Base-by-base conservation (phyloP, 2,113 vertebrate species). In the Ctenodactylus gundi region DNA sequence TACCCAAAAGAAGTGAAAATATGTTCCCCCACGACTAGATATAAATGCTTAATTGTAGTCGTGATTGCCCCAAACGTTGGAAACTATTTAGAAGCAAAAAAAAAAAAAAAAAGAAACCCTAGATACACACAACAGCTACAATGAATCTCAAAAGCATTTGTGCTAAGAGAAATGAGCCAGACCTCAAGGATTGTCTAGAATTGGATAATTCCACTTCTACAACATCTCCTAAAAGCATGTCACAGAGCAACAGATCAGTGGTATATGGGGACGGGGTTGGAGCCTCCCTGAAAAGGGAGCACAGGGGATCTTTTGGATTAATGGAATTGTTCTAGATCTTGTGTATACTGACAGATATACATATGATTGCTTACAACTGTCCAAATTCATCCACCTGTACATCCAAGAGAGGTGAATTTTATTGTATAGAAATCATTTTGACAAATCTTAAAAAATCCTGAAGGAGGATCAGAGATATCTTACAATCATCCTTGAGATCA, bases 61-160 rank as follows among this genome's bases (percentile, higher is more conserved):
- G 7, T 8, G 3, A 70, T 85, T 25, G 8, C 4, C 20, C 57
- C 70, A 93, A 60, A 78, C 6, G 25, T 4, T 62, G 53, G 41
- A 64, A 55, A 88, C 25, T 17, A 87, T 31, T 55, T 65, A 41
- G 64, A 39, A 49, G 7, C 34, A 25, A 82, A 15, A 49, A 76
- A 31, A 20, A 78, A 25, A 82, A 15, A 49, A 76, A 31, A 20
- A 78, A 87, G 41, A 44, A 73, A 67, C 7, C 68, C 39, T 36
- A 0, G 1, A 68, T 9, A n/a, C 12, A 84, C 4, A 31, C 34
- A 77, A 53, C 18, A 62, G 29, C 7, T 20, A 2, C n/a, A 14
- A 31, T 78, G 64, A 73, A 72, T 46, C 44, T 31, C 89, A 78
- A 31, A 86, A 73, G 41, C 64, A 60, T 65, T 73, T n/a, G n/a